Evolutionary conservation across 2,113 vertebrate genomes (phyloP), one percentile per base, ranked within the genome.

Genomic region (Rhizomys pruinosus): DNA sequence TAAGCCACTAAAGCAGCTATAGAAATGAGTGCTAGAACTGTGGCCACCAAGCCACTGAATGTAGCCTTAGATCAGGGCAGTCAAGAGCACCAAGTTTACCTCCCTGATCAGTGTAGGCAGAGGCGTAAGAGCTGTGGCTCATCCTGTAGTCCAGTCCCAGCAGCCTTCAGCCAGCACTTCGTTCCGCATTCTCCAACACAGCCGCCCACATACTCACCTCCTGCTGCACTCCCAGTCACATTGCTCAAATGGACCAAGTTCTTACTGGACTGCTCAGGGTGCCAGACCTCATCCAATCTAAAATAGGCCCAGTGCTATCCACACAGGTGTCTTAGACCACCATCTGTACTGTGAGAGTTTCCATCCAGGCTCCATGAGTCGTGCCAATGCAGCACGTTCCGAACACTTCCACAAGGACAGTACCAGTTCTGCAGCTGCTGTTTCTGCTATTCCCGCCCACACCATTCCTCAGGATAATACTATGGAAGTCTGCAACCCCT

Each of bases 31-130:
- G 57, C 7, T 19, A 52, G 63, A 68, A 20, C 11, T 52, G 32
- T n/a, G 63, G 61, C 11, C 61, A 84, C 19, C 4, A 23, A 34
- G 42, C 42, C 1, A 84, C 3, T 47, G 61, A 34, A 5, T 87
- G 99, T 99, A 97, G 99, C 99, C 86, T 98, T 99, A 97, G 99
- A 99, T 77, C 99, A 99, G 92, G 98, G 99, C 91, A 99, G 99
- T 95, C 99, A 99, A 96, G 99, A 99, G 96, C 99, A 99, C 19
- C 99, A 99, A 87, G 99, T 99, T 94, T 99, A 99, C 92, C 98
- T 99, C 66, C 99, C 99, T 96, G 99, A 99, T 97, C 99, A 99
- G 97, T 99, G 99, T 96, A 99, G 99, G 99, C 99, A 99, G 98
- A 99, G 99, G 98, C 66, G 99, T 99, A 29, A 98, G 99, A 59